Evolutionary conservation across 2,888 invertebrate genomes (phyloP), one percentile per base, ranked within the genome.

Genomic region (Caenorhabditis panamensis): DNA sequence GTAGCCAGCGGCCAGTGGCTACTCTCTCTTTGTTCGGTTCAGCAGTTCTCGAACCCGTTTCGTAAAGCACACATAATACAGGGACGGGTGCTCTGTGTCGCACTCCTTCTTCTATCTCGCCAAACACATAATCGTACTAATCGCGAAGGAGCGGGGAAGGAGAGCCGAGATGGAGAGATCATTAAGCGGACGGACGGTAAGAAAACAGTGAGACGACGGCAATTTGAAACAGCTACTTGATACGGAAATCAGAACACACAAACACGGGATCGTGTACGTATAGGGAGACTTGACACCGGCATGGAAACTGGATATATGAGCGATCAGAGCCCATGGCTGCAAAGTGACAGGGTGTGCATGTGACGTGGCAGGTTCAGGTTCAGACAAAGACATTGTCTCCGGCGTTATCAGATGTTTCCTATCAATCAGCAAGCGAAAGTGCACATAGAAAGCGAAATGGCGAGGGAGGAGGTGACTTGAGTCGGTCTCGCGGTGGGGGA

Each of bases 81-180:
- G 73, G 59, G 56, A 9, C 5, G n/a, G 58, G 24, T 8, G 26
- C 31, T 51, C 61, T 37, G 22, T 44, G n/a, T n/a, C n/a, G n/a
- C n/a, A n/a, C n/a, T n/a, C n/a, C 49, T 13, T 18, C n/a, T 37
- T 59, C 44, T 47, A 44, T 72, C 72, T 56, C 54, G 76, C 76
- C 67, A 76, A 82, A 82, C 82, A 82, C 82, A 82, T 82, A 82
- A 82, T 82, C 82, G 76, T 82, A 82, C 82, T 82, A 82, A 82
- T 82, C 82, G 82, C 76, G 72, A 49, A 53, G 58, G 61, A 61
- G 66, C 53, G 71, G 53, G 49, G 2, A 26, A 26, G 56, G 53
- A 61, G 54, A 37, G 44, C 53, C 47, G 20, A 51, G 69, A 61
- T 37, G 36, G 47, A 58, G 64, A 59, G 75, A 75, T 66, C 64